Base-by-base conservation (phyloP, 2,888 invertebrate genomes). In the Caenorhabditis sinica region DNA sequence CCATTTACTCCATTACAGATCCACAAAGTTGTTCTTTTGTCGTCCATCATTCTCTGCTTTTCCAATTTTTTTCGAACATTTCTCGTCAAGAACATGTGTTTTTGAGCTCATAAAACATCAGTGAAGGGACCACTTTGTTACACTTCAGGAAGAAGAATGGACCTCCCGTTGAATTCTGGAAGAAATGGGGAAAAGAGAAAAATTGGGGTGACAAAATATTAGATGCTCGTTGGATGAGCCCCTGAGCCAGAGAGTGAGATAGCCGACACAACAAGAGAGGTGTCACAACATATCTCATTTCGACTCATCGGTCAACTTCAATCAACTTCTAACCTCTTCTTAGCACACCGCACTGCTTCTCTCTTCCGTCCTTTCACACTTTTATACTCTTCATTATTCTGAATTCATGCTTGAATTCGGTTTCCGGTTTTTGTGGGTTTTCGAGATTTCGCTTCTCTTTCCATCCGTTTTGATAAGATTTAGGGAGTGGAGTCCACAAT, bases 271-370 rank as follows among this genome's bases (percentile, higher is more conserved):
- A 79, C 80, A 80, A n/a, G 49, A 49, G 72, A 72, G 80, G 80
- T 80, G 76, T 82, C 82, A 82, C 82, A 82, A 82, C 82, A 82
- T 82, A 82, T 82, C 82, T 82, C 82, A 82, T 82, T 82, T 82
- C 82, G 82, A 82, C 82, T 82, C 82, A 82, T 82, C 82, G 82
- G 82, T 82, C 82, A 82, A 82, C 82, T 82, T 82, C 82, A 82
- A 82, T 82, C 82, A 82, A 82, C 82, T 82, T 82, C 82, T 82
- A 76, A 75, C 75, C 75, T 75, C 75, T 82, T 75, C 71, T 72
- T 80, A 69, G 60, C 77, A 68, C 77, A 58, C 45, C 68, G 58
- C 80, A 76, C 75, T 65, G 80, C 58, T 65, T 80, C 74, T 53
- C n/a, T 28, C 43, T 68, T 61, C 45, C 43, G 40, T 15, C 49